A percentile compares a stretch with the other conserved stretches of the same genome.
These are phyloP conservation scores for Eublepharis macularius DNA, from an alignment of 2,113 vertebrate species.

Conservation along the genomic window DNA sequence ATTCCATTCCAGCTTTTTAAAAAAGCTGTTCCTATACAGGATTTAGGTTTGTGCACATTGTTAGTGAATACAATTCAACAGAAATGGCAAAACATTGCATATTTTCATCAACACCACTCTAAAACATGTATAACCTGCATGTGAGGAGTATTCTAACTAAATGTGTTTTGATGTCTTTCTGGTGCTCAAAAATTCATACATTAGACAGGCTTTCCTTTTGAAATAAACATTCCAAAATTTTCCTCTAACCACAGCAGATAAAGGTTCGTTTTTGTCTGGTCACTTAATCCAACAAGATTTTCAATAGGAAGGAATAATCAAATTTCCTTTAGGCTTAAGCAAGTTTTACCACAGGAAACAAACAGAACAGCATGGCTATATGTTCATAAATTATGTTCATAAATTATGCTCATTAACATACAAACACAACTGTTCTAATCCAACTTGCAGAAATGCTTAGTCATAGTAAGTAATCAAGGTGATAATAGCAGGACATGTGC, in stretches of 20 bases:
- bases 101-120: background rate
- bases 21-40: background rate
- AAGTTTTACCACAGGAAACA: constrained; percentile 1
- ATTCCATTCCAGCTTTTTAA: background rate
- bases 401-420: background rate
- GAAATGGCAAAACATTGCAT: background rate
- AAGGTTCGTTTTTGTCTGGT: constrained; percentile 32
- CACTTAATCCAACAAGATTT: constrained; percentile 24
- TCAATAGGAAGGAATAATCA: constrained; percentile 12
- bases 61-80: background rate
- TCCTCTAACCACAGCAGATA: constrained; percentile 24
- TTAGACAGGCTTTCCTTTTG: constrained; percentile 16
- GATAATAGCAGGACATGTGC: background rate
- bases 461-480: background rate
- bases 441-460: background rate
- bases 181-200: background rate
- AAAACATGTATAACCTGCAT: background rate
- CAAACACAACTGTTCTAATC: background rate
- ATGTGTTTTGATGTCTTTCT: constrained; percentile 16
- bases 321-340: constrained; percentile 21
- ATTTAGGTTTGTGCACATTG: background rate
- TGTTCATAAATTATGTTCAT: background rate
- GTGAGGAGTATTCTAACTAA: background rate
- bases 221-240: constrained; percentile 5
- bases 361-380: background rate